Base-by-base conservation (phyloP, 2,888 invertebrate species). In the Monopis laevigella region DNA sequence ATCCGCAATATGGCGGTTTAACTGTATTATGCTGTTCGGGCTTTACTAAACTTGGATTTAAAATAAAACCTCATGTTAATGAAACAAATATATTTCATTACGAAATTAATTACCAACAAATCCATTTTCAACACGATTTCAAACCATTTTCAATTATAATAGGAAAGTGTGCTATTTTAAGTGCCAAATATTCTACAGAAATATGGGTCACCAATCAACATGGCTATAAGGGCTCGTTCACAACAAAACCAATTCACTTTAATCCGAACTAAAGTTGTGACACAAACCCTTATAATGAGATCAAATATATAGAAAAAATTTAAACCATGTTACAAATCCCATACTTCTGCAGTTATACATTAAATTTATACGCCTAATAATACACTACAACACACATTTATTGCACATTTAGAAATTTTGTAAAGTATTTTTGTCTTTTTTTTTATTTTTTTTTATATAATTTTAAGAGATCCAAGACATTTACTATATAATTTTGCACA, bases 71-170 rank as follows among this genome's bases (percentile, higher is more conserved):
- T 51, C 51, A 53, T 44, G 58, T 68, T 68, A 72, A 73, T 82
- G 80, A 82, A 82, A 82, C 81, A 82, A 82, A 78, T 82, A 80
- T 82, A 82, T 82, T 82, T 81, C 78, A 75, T 80, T 69, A 72
- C 62, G 78, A 82, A 82, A 82, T 78, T 75, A 81, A 80, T 75
- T 74, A 77, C 77, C 80, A 82, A 82, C 81, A 82, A 82, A 80
- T 81, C 80, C 81, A 78, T 78, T 72, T 73, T 77, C 70, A 82
- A 82, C 81, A 77, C 75, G 70, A 72, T 72, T 69, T 72, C 77
- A 75, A 75, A 77, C 70, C 75, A 72, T 64, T 75, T 70, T 75
- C 65, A 78, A 77, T 75, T 66, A 75, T 65, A 69, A 73, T 72
- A 77, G 72, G 72, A 72, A 73, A 78, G 73, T 77, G 78, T 78